A percentile compares a stretch with the other conserved stretches of the same genome.
Evolutionary conservation across 92 coral and sea anemone species (phyloP).

Genomic region (Siderastrea siderea): DNA sequence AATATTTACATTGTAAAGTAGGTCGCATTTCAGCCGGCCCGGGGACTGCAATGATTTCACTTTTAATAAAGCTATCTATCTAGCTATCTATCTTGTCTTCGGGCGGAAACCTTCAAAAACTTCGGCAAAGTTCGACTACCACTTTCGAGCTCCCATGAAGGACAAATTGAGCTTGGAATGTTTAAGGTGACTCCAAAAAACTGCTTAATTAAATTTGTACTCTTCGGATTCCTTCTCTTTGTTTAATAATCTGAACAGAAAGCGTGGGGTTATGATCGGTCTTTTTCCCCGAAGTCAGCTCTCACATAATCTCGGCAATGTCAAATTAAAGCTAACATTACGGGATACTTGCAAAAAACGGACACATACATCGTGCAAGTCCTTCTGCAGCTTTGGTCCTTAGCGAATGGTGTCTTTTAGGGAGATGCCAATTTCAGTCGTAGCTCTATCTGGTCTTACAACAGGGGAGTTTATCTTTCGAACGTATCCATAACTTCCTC

Average conservation of each 20-base stretch:
- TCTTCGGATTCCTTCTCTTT: slow-evolving; percentile 45
- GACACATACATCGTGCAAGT: slow-evolving; percentile 51
- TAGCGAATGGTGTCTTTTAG: slow-evolving; percentile 55
- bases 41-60: slow-evolving; percentile 32
- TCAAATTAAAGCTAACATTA: slow-evolving; percentile 44
- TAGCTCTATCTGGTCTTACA: slow-evolving; percentile 55
- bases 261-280: slow-evolving; percentile 34
- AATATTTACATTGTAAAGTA: too few species aligned
- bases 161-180: slow-evolving; percentile 63
- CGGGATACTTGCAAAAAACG: slow-evolving; percentile 56
- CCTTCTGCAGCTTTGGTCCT: slow-evolving; percentile 71
- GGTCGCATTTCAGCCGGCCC: too few species aligned
- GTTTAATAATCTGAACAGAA: slow-evolving; percentile 66
- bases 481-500: slow-evolving; percentile 42
- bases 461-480: slow-evolving; percentile 53
- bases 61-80: slow-evolving; percentile 38
- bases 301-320: slow-evolving; percentile 70
- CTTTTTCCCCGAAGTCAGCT: slow-evolving; percentile 42
- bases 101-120: slow-evolving; percentile 19
- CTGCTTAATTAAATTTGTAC: slow-evolving; percentile 58
- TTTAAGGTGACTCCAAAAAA: slow-evolving; percentile 62
- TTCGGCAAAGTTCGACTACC: too few species aligned
- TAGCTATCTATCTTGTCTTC: slow-evolving; percentile 46
- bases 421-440: slow-evolving; percentile 56
- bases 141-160: neutral